Evolutionary conservation across 2,888 invertebrate genomes (phyloP), one percentile per base, ranked within the genome.

Genomic region (Torymus auratus): DNA sequence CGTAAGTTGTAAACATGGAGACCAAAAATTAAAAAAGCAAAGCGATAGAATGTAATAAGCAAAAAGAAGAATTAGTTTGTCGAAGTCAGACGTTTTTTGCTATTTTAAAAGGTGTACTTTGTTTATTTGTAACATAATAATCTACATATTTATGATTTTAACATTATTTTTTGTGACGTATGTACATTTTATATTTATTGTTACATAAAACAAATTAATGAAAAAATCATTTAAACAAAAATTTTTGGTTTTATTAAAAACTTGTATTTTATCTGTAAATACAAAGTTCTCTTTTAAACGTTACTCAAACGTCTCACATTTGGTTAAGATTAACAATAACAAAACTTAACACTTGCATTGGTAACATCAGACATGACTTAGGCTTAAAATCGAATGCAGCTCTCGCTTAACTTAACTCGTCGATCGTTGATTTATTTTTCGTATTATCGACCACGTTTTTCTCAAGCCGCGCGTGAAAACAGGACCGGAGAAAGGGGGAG

Each of bases 11-110:
- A 86, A 83, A 85, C 76, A 89, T 84, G 84, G 87, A 89, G 88
- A 90, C 90, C 90, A 90, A 90, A 90, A 90, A 89, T 73, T 88
- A 88, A 87, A 85, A 83, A 83, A 84, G 86, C 88, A 88, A 85
- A 86, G 85, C 84, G 85, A 84, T 86, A 81, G 72, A 60, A 61
- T 58, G 52, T 64, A 14, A 64, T 60, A 65, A 28, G 23, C 41
- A 65, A 56, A 65, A 64, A 41, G 56, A 78, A 50, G 23, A 10
- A 13, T 3, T 65, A 53, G 41, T 61, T 50, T 28, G n/a, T 50
- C 67, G 55, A 56, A 20, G 55, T 61, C 55, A 50, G 28, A 56
- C 56, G 50, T 15, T 50, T 52, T 69, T 69, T 50, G 11, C 58
- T 52, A 70, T 23, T 70, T 58, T 64, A 58, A 69, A 78, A 67